Conservation (phyloP, 2,888 invertebrate genomes). For the Drosophila subquinaria region DNA sequence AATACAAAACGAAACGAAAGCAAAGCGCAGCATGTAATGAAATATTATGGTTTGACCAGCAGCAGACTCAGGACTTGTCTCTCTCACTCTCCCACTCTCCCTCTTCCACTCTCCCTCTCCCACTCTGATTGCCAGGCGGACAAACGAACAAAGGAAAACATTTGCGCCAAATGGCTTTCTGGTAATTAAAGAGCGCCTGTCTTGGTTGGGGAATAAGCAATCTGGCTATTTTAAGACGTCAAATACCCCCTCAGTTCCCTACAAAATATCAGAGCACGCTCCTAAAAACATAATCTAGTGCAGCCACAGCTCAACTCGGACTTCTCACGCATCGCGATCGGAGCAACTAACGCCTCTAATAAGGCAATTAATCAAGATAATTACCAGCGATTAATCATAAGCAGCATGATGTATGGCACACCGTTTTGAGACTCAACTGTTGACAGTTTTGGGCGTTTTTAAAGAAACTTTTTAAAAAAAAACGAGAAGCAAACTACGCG, state of each 20-base stretch:
- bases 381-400: constrained; percentile 81
- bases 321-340: constrained; percentile 53
- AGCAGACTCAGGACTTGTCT: constrained; percentile 16
- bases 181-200: constrained; percentile 68
- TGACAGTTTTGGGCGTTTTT: constrained; percentile 70
- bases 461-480: constrained; percentile 48
- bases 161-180: constrained; percentile 73
- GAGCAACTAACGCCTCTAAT: constrained; percentile 66
- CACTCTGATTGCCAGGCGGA: constrained; percentile 55
- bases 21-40: constrained; percentile 66
- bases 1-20: constrained; percentile 20
- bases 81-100: not conserved
- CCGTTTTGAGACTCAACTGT: constrained; percentile 39
- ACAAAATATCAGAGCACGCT: constrained; percentile 46
- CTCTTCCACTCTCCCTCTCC: not conserved
- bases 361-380: constrained; percentile 81
- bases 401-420: constrained; percentile 47
- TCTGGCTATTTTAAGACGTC: constrained; percentile 54
- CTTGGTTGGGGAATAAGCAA: not conserved
- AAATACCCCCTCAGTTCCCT: not conserved
- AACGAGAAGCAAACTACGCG: constrained; percentile 23
- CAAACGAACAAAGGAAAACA: constrained; percentile 65
- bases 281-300: constrained; percentile 60
- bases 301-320: constrained; percentile 41
- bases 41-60: constrained; percentile 71